Conservation (phyloP, 35 echinoderm and acorn worm species). For the Eucidaris tribuloides region DNA sequence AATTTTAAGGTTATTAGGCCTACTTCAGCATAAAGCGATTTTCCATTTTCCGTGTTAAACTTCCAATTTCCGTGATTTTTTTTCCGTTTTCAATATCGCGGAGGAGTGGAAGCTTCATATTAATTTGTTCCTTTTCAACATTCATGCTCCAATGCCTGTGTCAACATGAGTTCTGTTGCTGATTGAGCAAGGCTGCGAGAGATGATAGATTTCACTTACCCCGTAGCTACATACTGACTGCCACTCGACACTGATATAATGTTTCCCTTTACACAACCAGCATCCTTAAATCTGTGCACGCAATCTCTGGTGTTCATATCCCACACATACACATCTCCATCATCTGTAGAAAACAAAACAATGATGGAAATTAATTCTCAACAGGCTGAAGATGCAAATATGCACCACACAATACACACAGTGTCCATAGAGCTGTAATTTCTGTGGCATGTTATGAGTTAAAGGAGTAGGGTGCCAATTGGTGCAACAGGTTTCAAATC, state of each 20-base stretch:
- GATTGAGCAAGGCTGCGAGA: not conserved
- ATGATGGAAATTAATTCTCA: not conserved
- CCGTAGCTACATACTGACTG: conserved; percentile 74
- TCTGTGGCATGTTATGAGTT: too few relatives aligned
- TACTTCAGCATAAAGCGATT: not conserved
- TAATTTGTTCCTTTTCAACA: not conserved
- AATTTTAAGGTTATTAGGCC: too few relatives aligned
- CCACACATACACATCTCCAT: conserved; percentile 97
- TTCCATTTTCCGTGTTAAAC: too few relatives aligned
- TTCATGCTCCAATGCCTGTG: not conserved
- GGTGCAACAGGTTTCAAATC: too few relatives aligned
- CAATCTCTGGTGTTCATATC: conserved; percentile 82
- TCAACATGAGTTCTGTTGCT: too few relatives aligned
- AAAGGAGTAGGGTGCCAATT: too few relatives aligned
- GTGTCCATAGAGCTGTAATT: too few relatives aligned
- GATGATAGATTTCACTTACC: conserved; percentile 49
- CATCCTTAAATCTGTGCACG: conserved; percentile 84
- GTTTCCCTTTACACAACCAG: conserved; percentile 77
- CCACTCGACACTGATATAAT: conserved; percentile 63
- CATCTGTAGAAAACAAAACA: conserved; percentile 55
- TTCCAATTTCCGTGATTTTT: too few relatives aligned
- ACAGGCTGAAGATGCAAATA: too few relatives aligned
- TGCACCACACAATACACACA: too few relatives aligned
- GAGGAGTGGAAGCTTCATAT: not conserved
- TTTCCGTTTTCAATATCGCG: too few relatives aligned